Base-by-base conservation (phyloP, 2,113 vertebrate species). In the Colius striatus region DNA sequence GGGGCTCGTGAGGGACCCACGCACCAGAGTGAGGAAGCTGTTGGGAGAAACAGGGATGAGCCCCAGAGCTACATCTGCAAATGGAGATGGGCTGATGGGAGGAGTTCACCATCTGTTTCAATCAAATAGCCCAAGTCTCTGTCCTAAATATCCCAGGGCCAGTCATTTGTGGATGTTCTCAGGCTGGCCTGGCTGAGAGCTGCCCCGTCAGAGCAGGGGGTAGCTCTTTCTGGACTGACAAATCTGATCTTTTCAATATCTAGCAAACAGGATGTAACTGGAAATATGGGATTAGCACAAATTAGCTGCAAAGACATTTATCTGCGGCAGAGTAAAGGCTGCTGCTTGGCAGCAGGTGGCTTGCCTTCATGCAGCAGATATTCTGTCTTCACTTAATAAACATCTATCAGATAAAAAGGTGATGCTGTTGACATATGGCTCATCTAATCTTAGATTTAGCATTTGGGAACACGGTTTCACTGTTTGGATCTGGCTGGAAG, bases 381-480 rank as follows among this genome's bases (percentile, higher is more conserved):
- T 3, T 92, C 67, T 90, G 75, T 90, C 82, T 95, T 92, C 83
- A 87, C 90, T 90, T 90, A 87, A 91, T 94, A 92, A 96, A 93
- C 84, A 70, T 54, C 85, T 78, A 75, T 53, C 62, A 21, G 90
- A 86, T 90, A 92, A 94, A 94, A 96, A 91, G 95, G 92, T 80
- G 82, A 95, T 50, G 62, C 13, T 19, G 75, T 61, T 90, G 91
- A 97, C 94, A 89, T 26, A 9, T 12, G 11, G 94, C 87, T 97
- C 95, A 92, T 96, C 95, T 98, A 75, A 96, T 97, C 88, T 97
- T 94, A 95, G 92, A 87, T 57, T 53, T 95, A 95, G 84, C 94
- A 90, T 96, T 96, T 94, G 94, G 82, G 88, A 88, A 87, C 62
- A 22, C 18, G 61, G 18, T 66, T 82, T 94, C 53, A 48, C 75